Evolutionary conservation across 2,113 vertebrate genomes (phyloP), one percentile per base, ranked within the genome.

Genomic region (Hippocampus mohnikei): DNA sequence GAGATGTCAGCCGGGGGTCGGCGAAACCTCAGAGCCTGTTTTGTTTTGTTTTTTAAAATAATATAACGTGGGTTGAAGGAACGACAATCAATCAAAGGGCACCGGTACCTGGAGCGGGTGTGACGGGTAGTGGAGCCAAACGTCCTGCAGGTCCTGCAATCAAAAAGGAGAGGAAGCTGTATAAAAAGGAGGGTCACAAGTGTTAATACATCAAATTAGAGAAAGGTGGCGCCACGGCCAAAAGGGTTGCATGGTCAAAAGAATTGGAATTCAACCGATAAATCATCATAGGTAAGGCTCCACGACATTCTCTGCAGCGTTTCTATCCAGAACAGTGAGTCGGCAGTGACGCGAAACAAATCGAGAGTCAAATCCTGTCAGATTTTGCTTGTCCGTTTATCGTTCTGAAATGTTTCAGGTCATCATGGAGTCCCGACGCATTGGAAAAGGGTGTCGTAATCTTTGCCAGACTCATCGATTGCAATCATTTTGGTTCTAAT

Each of bases 81-180:
- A 58, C 15, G 25, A 58, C 23, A 27, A 27, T 58, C 5, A 58
- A 80, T 74, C 78, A 81, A 63, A 73, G 70, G 72, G 80, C 29
- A 65, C 13, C 91, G 95, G 91, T 87, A 99, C 97, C 94, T 99
- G 97, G 79, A 99, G 94, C 84, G 97, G 97, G 91, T 99, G 97
- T 59, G 95, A 91, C 40, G 97, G 97, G 89, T 94, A 99, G 95
- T 98, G 94, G 90, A 99, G 96, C 97, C 97, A 99, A 85, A 99
- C 97, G 84, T 98, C 96, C 68, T 93, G 94, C 69, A 99, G 92
- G 86, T 95, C 94, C 97, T 99, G 92, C 48, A 37, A 58, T 76
- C 71, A 80, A 41, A 41, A 78, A 41, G 33, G 48, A 16, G 48
- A 67, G 50, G 40, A 44, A 42, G 12, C 21, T 37, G 5, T 1